Evolutionary conservation across 2,888 invertebrate species (phyloP), one percentile per base, ranked within the genome.

Genomic region (Tethea ocularis): DNA sequence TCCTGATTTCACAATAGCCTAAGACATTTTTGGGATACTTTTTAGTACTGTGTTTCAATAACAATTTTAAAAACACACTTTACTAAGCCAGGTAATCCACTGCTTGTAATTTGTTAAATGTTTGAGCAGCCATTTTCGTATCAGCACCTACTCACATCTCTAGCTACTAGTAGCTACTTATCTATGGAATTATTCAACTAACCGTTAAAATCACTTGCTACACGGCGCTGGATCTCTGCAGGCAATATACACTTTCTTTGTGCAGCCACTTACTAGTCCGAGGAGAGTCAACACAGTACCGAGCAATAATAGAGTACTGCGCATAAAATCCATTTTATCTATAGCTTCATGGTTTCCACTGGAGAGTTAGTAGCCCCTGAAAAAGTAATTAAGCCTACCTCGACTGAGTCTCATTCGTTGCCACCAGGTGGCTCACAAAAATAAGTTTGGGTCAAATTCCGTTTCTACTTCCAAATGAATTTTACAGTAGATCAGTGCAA

Each of bases 191-290:
- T 63, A 64, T 55, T 61, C 17, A 22, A 22, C 36, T 46, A n/a
- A 55, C 36, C 54, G 51, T 51, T 13, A 10, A 17, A 13, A 52
- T 79, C 67, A 85, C 76, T 89, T 87, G 63, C 69, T 80, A 64
- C 88, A 89, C 64, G 89, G 88, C 2, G 85, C 85, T 0, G 89
- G 89, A 13, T 80, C 61, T 62, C 87, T 80, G 77, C 89, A 89
- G 61, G 87, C 85, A 26, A 89, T 84, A 64, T 88, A 89, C 8
- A 87, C 83, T 61, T 88, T 89, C 64, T 66, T 86, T 2, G 87
- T 87, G 69, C 87, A 89, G 60, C 83, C 81, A 58, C 65, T 64
- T 55, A 71, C 85, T 23, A 80, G 57, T n/a, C 73, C 76, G 33
- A 86, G 46, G 57, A 86, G 61, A 2, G 78, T 65, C 24, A 85